A percentile compares a stretch with the other conserved stretches of the same genome.
These are phyloP conservation scores for Drosophila bifasciata DNA, from an alignment of 1,140 invertebrate genomes.

Conservation along the genomic window DNA sequence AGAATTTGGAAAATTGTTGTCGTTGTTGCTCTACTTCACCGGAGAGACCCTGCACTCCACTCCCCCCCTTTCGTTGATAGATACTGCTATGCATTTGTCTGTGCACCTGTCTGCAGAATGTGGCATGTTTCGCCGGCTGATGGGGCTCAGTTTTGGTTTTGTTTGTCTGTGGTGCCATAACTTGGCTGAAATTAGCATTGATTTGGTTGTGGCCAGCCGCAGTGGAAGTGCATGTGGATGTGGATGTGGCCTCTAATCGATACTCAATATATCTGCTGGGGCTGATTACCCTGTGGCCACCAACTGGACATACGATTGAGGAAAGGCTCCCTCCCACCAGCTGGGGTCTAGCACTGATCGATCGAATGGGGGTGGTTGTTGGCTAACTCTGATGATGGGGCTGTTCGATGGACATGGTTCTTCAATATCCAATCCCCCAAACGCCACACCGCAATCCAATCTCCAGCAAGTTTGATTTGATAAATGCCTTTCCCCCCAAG, in stretches of 20 bases:
- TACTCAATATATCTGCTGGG: slow-evolving; percentile 21
- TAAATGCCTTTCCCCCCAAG: slow-evolving; percentile 34
- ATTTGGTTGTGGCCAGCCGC: slow-evolving; percentile 40
- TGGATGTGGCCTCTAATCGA: slow-evolving; percentile 31
- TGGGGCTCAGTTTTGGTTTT: slow-evolving; percentile 1
- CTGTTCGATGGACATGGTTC: not conserved
- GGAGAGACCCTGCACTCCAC: not conserved
- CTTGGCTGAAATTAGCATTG: slow-evolving; percentile 50
- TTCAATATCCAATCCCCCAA: not conserved
- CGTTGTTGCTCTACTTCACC: slow-evolving; percentile 29
- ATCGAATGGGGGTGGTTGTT: too few species aligned
- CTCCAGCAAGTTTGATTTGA: slow-evolving; percentile 40
- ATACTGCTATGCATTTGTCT: slow-evolving; percentile 20
- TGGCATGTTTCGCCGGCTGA: slow-evolving; percentile 11
- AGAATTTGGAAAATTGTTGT: slow-evolving; percentile 36
- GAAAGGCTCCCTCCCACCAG: too few species aligned
- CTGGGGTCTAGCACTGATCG: too few species aligned
- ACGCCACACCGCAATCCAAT: slow-evolving; percentile 2
- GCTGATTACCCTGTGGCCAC: slow-evolving; percentile 5
- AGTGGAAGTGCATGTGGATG: slow-evolving; percentile 5
- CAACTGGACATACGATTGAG: slow-evolving; percentile 5
- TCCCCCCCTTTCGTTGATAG: too few species aligned
- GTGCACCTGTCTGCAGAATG: slow-evolving; percentile 28
- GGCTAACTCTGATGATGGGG: too few species aligned
- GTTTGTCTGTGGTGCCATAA: slow-evolving; percentile 44